Evolutionary conservation across 2,888 invertebrate species (phyloP), one percentile per base, ranked within the genome.

Genomic region (Pediacus dermestoides): DNA sequence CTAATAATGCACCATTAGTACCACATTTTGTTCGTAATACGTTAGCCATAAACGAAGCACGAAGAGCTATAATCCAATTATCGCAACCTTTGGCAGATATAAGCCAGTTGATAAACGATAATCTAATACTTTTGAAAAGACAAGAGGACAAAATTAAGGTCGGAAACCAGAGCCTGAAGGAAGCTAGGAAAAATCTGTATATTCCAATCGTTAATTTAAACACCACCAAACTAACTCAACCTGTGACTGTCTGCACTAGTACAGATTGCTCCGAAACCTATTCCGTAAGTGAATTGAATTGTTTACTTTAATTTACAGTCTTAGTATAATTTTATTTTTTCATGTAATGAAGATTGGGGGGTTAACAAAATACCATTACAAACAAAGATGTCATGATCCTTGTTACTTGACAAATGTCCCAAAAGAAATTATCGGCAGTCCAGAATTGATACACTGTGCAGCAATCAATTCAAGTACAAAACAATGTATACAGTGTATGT

Each of bases 71-170:
- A 15, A 46, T 57, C 14, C 57, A 65, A 10, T 37, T 68, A 16
- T 50, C 62, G 1, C 55, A 61, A 42, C 68, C 68, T 1, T 45
- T 68, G 37, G 61, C 63, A 3, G 66, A 67, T 32, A 63, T 66
- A 30, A 53, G 60, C 1, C 58, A 66, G 41, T 39, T 60, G 2
- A 62, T 68, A 14, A 42, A 58, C 9, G 60, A 65, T 30, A 68
- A 68, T 35, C 43, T 66, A 6, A 41, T 39, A 3, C 44, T 54
- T 9, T 43, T 67, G 35, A 41, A 60, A 28, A 53, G 52, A 7
- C 62, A 64, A 34, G 25, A 55, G 23, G 18, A 15, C 2, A 30
- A 51, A 18, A 42, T 64, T 2, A 22, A 36, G 12, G 12, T 52
- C 2, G 51, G 57, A 7, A 48, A 52, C 31, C 42, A 53, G 32